These are phyloP conservation scores for Brenthis hecate DNA, from an alignment of 2,888 invertebrate species.

Conservation along the genomic window DNA sequence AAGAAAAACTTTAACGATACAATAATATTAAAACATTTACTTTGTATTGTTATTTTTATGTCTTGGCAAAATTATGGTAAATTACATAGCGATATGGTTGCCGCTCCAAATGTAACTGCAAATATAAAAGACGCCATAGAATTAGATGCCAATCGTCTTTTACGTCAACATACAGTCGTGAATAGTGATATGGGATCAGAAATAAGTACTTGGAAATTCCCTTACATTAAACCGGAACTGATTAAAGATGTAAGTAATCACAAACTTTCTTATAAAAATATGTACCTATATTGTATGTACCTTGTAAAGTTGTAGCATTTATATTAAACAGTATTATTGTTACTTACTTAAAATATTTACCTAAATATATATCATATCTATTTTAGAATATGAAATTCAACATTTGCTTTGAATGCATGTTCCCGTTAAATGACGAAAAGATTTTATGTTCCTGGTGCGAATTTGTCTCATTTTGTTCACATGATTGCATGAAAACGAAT, in stretches of 20 bases:
- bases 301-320: too few relatives aligned
- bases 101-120: slow-evolving; percentile 40
- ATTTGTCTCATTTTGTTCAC: slow-evolving; percentile 60
- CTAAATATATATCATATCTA: background rate
- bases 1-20: slow-evolving; percentile 52
- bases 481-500: slow-evolving; percentile 59
- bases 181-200: slow-evolving; percentile 38
- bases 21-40: slow-evolving; percentile 54
- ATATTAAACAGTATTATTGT: too few relatives aligned
- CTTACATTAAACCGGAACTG: slow-evolving; percentile 61
- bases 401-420: slow-evolving; percentile 69
- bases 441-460: slow-evolving; percentile 59
- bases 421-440: slow-evolving; percentile 53
- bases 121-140: slow-evolving; percentile 58
- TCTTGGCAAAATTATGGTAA: slow-evolving; percentile 48
- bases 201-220: slow-evolving; percentile 46
- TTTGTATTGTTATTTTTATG: slow-evolving; percentile 54
- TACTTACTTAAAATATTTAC: background rate
- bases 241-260: slow-evolving; percentile 43
- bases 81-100: slow-evolving; percentile 16
- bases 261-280: too few relatives aligned
- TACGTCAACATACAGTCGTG: slow-evolving; percentile 49
- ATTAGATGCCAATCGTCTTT: slow-evolving; percentile 46
- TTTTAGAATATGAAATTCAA: slow-evolving; percentile 62
- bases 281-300: too few relatives aligned